Evolutionary conservation across 2,888 invertebrate genomes (phyloP).

Genomic region (Pollenia labialis): DNA sequence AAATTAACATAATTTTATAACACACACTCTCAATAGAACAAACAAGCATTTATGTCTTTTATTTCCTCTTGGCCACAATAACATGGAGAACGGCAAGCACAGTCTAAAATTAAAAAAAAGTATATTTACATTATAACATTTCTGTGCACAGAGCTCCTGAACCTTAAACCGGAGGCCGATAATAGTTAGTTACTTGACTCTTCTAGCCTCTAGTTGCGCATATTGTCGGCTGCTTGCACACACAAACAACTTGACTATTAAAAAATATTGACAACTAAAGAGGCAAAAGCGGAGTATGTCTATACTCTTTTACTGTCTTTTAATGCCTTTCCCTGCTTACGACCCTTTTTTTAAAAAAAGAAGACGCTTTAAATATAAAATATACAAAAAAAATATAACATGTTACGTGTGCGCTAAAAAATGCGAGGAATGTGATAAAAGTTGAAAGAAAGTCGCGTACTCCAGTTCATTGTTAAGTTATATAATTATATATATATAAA

Average conservation of each 20-base stretch:
- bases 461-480: too few relatives aligned
- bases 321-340: too few relatives aligned
- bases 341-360: constrained; percentile 4
- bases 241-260: too few relatives aligned
- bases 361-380: constrained; percentile 15
- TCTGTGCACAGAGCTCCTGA: too few relatives aligned
- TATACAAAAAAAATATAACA: background rate
- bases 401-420: background rate
- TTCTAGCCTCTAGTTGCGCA: too few relatives aligned
- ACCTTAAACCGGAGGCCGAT: too few relatives aligned
- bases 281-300: too few relatives aligned
- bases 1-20: constrained; percentile 69
- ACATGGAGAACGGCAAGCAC: background rate
- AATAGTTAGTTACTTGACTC: too few relatives aligned
- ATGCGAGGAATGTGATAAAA: constrained; percentile 5
- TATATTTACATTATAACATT: constrained; percentile 22
- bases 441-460: background rate
- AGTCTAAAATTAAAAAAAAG: background rate
- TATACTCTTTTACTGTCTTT: too few relatives aligned
- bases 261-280: too few relatives aligned
- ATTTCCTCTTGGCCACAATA: constrained; percentile 53
- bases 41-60: constrained; percentile 50
- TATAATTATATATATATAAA: too few relatives aligned
- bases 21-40: constrained; percentile 16
- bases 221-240: too few relatives aligned